A percentile compares a stretch with the other conserved stretches of the same genome.
Evolutionary conservation across 2,797 vertebrate species (phyloP).

Genomic region (Sebastes melanostomus): DNA sequence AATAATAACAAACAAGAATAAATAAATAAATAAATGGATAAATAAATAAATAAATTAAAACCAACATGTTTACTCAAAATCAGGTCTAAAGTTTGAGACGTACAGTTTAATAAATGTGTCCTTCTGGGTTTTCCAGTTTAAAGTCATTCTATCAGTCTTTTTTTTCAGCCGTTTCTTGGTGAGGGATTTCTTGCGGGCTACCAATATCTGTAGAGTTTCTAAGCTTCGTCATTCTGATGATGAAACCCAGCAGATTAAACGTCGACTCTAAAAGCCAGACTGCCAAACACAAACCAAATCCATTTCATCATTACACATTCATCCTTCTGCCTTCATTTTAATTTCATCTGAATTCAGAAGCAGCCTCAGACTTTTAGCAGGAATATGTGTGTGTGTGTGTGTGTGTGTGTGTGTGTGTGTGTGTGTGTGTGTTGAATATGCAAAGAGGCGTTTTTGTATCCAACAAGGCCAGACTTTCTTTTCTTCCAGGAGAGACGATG

Average conservation of each 20-base stretch:
- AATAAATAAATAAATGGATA: no score
- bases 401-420: neutral
- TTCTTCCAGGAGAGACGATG: neutral
- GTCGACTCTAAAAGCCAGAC: neutral
- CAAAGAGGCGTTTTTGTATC: neutral
- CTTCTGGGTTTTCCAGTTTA: no score
- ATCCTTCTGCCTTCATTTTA: neutral
- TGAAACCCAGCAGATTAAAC: slow-evolving; percentile 20
- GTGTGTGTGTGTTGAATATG: neutral
- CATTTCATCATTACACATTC: neutral
- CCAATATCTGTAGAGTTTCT: neutral
- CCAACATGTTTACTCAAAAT: no score
- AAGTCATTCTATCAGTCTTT: no score
- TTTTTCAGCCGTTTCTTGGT: neutral
- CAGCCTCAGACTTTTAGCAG: neutral
- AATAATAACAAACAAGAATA: no score
- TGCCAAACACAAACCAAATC: slow-evolving; percentile 10
- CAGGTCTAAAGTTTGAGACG: no score
- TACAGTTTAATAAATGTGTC: no score
- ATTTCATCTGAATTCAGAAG: neutral
- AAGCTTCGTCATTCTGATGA: neutral
- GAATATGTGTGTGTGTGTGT: neutral
- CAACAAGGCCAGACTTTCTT: slow-evolving; percentile 9
- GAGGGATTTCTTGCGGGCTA: neutral
- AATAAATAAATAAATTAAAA: no score